A percentile compares a stretch with the other conserved stretches of the same genome.
These are phyloP conservation scores for Chaetodon trifasciatus DNA, from an alignment of 2,797 vertebrate genomes.

Conservation along the genomic window DNA sequence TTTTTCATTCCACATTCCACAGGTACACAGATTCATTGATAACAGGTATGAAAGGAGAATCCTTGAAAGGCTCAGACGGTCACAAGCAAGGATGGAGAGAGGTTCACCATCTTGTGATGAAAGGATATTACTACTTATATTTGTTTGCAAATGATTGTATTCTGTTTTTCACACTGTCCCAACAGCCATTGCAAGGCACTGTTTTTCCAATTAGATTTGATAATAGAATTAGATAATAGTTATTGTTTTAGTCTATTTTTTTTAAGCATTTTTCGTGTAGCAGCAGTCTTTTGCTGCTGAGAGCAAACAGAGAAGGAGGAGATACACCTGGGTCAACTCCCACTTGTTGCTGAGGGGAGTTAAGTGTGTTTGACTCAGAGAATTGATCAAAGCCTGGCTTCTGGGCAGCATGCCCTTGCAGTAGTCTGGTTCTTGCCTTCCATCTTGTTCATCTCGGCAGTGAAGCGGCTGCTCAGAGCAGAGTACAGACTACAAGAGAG, in stretches of 20 bases:
- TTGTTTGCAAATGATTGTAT: no score
- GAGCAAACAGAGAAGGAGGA: slow-evolving; percentile 16
- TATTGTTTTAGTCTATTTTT: slow-evolving; percentile 5
- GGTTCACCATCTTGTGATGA: background rate
- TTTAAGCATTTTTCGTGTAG: background rate
- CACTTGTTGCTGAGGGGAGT: slow-evolving; percentile 48
- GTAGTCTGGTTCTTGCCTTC: slow-evolving; percentile 54
- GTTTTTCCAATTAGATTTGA: background rate
- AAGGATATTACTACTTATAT: no score
- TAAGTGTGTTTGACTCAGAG: slow-evolving; percentile 65
- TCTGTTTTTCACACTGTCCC: no score
- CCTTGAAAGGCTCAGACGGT: no score
- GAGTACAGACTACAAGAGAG: slow-evolving; percentile 57
- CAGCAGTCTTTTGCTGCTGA: slow-evolving; percentile 14
- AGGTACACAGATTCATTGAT: no score
- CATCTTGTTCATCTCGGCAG: slow-evolving; percentile 59
- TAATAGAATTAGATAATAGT: background rate
- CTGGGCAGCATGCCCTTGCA: slow-evolving; percentile 63
- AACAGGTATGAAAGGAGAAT: no score
- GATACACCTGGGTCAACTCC: slow-evolving; percentile 30
- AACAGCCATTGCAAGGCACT: background rate
- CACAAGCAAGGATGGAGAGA: no score
- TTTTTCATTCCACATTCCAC: no score
- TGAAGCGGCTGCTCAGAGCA: slow-evolving; percentile 49
- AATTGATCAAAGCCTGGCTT: slow-evolving; percentile 74